phyloP scores from a whole-genome alignment of 2,113 vertebrate genomes.

The Apeltes quadracus region DNA sequence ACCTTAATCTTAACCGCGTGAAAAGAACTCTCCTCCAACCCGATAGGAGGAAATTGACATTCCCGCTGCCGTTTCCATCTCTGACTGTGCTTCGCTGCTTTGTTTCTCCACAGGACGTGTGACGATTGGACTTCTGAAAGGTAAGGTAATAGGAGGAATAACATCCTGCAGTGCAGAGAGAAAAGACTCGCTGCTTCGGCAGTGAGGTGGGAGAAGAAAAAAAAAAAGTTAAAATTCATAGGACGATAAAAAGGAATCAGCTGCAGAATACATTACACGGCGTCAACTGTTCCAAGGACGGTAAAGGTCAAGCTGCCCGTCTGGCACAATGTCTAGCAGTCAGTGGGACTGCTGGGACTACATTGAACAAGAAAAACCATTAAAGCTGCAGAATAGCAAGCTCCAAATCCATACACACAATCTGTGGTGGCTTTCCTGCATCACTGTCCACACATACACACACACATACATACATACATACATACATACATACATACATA shows the following conservation, averaged over 20 bases:
- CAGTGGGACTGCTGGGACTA: constrained; percentile 40
- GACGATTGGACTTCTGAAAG: constrained; percentile 70
- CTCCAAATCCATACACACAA: constrained; percentile 43
- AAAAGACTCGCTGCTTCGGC: constrained; percentile 39
- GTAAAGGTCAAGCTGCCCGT: constrained; percentile 70
- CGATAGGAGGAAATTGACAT: constrained; percentile 70
- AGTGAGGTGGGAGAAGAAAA: constrained; percentile 19
- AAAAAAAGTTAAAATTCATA: constrained; percentile 80
- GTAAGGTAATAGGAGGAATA: constrained; percentile 74
- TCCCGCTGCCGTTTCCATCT: constrained; percentile 54
- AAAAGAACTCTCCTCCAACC: constrained; percentile 39
- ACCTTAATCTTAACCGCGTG: constrained; percentile 55
- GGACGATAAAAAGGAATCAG: constrained; percentile 66
- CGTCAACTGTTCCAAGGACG: constrained; percentile 69
- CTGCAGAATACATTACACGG: constrained; percentile 74
- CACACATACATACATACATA: too few relatives aligned
- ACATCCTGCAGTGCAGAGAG: constrained; percentile 57
- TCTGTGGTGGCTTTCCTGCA: constrained; percentile 45
- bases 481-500: too few relatives aligned
- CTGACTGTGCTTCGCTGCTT: constrained; percentile 50
- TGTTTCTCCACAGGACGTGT: constrained; percentile 70
- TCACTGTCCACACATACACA: constrained; percentile 34
- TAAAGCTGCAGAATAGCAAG: constrained; percentile 49
- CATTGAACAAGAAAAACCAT: constrained; percentile 42
- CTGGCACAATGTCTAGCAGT: constrained; percentile 51